phyloP scores from a whole-genome alignment of 2,797 vertebrate species.

The Crossoptilon crossoptilon region DNA sequence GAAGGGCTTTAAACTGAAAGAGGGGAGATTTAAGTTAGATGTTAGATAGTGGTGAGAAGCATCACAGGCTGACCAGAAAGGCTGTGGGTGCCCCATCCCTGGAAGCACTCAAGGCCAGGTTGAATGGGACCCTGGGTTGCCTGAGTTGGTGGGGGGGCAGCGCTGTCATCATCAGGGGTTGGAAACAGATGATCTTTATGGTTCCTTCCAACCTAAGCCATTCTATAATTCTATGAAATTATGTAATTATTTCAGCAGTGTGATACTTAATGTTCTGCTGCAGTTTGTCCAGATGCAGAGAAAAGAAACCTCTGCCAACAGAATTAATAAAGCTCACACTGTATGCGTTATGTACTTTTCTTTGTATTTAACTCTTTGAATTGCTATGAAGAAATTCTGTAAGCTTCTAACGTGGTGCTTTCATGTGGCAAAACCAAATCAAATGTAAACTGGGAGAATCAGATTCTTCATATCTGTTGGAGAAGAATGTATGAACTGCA shows the following conservation, averaged over 20 bases:
- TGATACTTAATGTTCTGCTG: not conserved
- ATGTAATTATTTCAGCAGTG: not conserved
- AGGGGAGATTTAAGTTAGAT: no score
- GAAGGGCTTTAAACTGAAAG: no score
- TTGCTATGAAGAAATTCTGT: not conserved
- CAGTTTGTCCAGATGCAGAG: not conserved
- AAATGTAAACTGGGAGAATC: not conserved
- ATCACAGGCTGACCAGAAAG: no score
- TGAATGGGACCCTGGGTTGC: no score
- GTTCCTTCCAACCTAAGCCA: no score
- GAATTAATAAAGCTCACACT: not conserved
- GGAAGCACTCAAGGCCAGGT: no score
- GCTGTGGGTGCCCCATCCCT: no score
- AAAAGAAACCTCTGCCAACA: not conserved
- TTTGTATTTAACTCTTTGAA: not conserved
- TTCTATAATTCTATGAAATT: not conserved
- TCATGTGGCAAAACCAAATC: accelerated
- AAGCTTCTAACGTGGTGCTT: not conserved
- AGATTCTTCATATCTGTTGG: not conserved
- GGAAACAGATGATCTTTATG: no score
- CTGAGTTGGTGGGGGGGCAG: no score
- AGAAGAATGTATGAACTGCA: not conserved
- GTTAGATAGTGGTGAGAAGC: no score
- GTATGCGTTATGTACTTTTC: accelerated
- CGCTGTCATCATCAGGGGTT: no score